Evolutionary conservation across 92 coral and sea anemone species (phyloP), one percentile per base, ranked within the genome.

Genomic region (Ricordea florida): DNA sequence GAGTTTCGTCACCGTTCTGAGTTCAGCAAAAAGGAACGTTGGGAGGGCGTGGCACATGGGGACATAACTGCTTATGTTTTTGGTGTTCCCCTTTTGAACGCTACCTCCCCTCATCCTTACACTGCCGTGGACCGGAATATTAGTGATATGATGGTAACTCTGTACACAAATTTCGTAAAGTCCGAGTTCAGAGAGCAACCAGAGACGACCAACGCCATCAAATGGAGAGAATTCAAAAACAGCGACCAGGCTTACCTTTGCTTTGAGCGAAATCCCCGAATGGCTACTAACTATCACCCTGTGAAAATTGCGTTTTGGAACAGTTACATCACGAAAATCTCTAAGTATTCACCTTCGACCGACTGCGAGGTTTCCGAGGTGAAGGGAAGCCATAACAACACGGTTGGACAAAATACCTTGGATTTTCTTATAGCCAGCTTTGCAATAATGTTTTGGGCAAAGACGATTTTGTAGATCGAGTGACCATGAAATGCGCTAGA

Each of bases 221-320:
- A 37, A 16, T 90, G 96, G 96, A 52, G 18, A 11, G 43, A 35
- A 6, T 90, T 76, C 24, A 62, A 67, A 30, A 59, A 79, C 21
- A 30, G 70, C 14, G 61, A 66, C 21, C 75, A 85, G 22, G 82
- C 64, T 21, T 90, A 87, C 50, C 90, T 90, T 44, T 78, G 84
- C 56, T 66, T 90, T 22, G 57, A 83, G 16, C 35, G 42, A 18
- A 81, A 31, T 1, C 73, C 78, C 2, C 57, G 27, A 16, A 82
- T 74, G 87, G 68, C 72, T 25, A 71, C 23, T 24, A 66, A 85
- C n/a, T 90, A 77, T 45, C 74, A 76, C 43, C 85, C 93, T 10
- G 61, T 66, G 9, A 87, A 82, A 75, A 67, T 83, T 71, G 93
- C 87, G 4, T 90, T 90, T 78, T 90, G 96, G 96, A 90, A 90